Evolutionary conservation across 2,888 invertebrate species (phyloP), one percentile per base, ranked within the genome.

Genomic region (Rhodophaea formosa): DNA sequence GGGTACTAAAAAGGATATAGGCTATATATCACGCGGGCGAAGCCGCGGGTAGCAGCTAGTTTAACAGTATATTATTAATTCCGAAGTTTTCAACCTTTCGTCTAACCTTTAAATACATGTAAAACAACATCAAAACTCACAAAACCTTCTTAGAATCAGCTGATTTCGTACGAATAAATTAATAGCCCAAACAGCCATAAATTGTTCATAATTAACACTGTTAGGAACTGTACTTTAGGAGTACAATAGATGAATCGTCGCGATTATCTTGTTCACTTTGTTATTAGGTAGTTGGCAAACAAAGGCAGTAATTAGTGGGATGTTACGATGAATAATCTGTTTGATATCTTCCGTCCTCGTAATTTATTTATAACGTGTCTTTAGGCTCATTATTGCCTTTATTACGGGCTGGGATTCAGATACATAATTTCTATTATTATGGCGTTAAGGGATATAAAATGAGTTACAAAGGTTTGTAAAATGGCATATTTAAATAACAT

Each of bases 201-300:
- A 68, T 70, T 69, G 45, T 16, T 23, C 60, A 62, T 68, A 67
- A 69, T 71, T 65, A 71, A 62, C 58, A 62, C 56, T 62, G 66
- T 70, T 62, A 66, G 57, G 29, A 62, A 62, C 44, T 42, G 44
- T 53, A 32, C 42, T 59, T 53, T 49, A 56, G 43, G 42, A 29
- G 53, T 23, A 44, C 49, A 59, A 51, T 51, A 59, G 56, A 55
- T 39, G 59, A 55, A 56, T 59, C 49, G 44, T 23, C 47, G 39
- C 49, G 53, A 59, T 59, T 56, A 57, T 66, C 68, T 69, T 69
- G 69, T 66, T 71, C 60, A 69, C 64, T 71, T 71, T 69, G 67
- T 71, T 73, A 70, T 68, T 68, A 66, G 67, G 62, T 65, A 64
- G 61, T 64, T 64, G 10, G 53, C 16, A 57, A 72, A 75, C 70